phyloP scores from a whole-genome alignment of 2,888 invertebrate genomes.

The Rambutsinella grinnellia region DNA sequence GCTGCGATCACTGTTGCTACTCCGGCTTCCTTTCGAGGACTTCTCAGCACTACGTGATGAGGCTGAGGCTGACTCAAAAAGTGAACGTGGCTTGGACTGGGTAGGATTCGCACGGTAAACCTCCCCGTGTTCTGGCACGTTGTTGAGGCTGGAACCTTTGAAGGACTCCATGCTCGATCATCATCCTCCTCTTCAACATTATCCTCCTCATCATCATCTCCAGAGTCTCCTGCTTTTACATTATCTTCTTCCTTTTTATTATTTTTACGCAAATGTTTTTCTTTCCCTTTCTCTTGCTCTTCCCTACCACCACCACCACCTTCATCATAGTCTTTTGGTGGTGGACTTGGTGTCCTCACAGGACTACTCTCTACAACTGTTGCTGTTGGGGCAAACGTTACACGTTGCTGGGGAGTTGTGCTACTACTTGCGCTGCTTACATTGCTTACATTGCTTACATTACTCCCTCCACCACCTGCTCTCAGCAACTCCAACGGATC shows the following conservation, averaged over 20 bases:
- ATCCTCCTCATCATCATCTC: conserved; percentile 17
- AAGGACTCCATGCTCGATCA: conserved; percentile 53
- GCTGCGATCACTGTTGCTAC: conserved; percentile 54
- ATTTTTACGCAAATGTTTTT: too few relatives aligned
- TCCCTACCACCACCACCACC: too few relatives aligned
- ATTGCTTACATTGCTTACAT: too few relatives aligned
- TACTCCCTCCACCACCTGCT: too few relatives aligned
- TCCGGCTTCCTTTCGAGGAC: conserved; percentile 53
- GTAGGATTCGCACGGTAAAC: conserved; percentile 47
- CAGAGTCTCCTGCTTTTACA: background rate
- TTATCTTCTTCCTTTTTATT: too few relatives aligned
- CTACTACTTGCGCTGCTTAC: conserved; percentile 31
- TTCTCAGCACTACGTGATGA: conserved; percentile 47
- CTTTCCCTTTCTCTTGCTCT: too few relatives aligned
- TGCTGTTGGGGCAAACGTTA: conserved; percentile 50
- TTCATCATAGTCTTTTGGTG: conserved; percentile 44
- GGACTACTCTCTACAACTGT: conserved; percentile 54
- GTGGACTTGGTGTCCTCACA: conserved; percentile 46
- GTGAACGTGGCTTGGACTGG: conserved; percentile 51
- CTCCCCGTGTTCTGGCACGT: conserved; percentile 50
- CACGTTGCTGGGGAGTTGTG: conserved; percentile 14
- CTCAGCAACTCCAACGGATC: too few relatives aligned
- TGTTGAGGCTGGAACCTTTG: conserved; percentile 42
- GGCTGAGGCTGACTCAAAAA: conserved; percentile 53
- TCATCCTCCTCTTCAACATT: conserved; percentile 14